phyloP scores from a whole-genome alignment of 2,113 vertebrate species.

The Coregonus clupeaformis region DNA sequence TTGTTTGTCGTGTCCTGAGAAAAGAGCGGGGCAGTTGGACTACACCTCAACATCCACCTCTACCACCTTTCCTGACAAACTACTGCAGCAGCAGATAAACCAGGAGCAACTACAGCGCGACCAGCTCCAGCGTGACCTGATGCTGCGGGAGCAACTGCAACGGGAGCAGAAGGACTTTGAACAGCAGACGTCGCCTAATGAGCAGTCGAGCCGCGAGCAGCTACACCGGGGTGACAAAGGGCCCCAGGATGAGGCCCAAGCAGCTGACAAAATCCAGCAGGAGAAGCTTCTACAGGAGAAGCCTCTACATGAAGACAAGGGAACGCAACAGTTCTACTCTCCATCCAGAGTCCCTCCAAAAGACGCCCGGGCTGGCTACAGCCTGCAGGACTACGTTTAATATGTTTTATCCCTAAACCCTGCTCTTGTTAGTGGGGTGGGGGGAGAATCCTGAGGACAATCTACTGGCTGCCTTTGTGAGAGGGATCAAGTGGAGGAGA shows the following conservation, averaged over 20 bases:
- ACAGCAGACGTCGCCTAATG: conserved; percentile 26
- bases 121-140: conserved; percentile 12
- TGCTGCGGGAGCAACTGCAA: conserved; percentile 36
- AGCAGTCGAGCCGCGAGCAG: conserved; percentile 21
- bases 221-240: conserved; percentile 26
- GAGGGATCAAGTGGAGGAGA: conserved; percentile 19
- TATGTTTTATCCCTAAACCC: background rate
- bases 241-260: conserved; percentile 33
- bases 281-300: conserved; percentile 2
- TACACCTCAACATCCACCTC: conserved; percentile 38
- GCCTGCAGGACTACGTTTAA: conserved; percentile 89
- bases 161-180: conserved; percentile 29
- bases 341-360: conserved; percentile 53
- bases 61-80: conserved; percentile 38
- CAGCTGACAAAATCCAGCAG: conserved; percentile 18
- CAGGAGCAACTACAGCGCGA: background rate
- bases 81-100: conserved; percentile 12
- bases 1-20: conserved; percentile 81
- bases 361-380: conserved; percentile 75
- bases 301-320: conserved; percentile 13
- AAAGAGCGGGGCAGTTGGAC: conserved; percentile 43
- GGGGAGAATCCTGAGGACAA: conserved; percentile 23
- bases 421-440: background rate
- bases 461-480: conserved; percentile 33
- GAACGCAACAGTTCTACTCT: conserved; percentile 39